Percentiles rank a stretch among this genome's conserved stretches.
Conservation (phyloP, 2,797 vertebrate genomes). For the Gallinago solitaria region DNA sequence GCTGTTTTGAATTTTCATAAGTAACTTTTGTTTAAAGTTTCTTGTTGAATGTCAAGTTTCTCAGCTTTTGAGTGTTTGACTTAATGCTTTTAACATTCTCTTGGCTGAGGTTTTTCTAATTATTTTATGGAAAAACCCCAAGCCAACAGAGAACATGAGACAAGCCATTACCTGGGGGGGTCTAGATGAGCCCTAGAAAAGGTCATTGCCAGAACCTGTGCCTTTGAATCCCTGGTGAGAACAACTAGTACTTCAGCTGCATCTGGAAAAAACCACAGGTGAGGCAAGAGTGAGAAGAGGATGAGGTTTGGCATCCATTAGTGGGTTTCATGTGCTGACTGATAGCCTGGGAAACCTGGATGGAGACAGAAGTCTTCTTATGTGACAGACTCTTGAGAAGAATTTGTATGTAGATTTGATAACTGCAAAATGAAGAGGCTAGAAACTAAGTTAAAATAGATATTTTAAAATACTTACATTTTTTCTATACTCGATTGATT, state of each 20-base stretch:
- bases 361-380: background rate
- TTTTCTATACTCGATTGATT: background rate
- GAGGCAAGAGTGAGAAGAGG: background rate
- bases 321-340: background rate
- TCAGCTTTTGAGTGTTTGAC: background rate
- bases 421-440: background rate
- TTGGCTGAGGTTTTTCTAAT: background rate
- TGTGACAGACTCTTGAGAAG: background rate
- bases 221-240: background rate
- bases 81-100: background rate
- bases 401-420: background rate
- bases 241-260: background rate
- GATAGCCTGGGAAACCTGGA: background rate
- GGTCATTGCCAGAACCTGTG: background rate
- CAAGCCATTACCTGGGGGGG: background rate
- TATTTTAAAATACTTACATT: background rate
- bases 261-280: background rate
- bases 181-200: background rate
- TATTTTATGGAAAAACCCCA: background rate
- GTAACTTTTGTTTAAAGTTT: background rate
- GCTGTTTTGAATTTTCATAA: background rate
- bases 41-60: background rate
- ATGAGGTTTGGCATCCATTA: background rate
- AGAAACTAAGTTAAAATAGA: background rate
- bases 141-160: background rate